These are phyloP conservation scores for Halocynthia aurantium DNA, from an alignment of 23 tunicate genomes.

Conservation along the genomic window DNA sequence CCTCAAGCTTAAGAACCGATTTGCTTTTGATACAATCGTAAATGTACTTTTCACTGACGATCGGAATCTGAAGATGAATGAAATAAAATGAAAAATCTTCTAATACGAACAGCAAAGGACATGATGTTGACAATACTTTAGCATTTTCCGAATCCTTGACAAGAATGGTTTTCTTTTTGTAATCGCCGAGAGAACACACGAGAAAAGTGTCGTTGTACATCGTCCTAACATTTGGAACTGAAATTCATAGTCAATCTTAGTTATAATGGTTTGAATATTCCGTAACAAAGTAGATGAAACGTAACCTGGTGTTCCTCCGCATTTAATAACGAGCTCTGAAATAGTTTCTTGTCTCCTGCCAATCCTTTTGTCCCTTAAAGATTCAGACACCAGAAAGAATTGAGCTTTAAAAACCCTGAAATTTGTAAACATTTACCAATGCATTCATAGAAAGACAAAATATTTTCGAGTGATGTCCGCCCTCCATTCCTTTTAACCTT, in stretches of 20 bases:
- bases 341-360: slow-evolving; percentile 21
- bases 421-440: background rate
- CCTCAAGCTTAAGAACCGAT: background rate
- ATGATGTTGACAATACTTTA: slow-evolving; percentile 1
- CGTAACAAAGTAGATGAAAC: too few relatives aligned
- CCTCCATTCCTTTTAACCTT: slow-evolving; percentile 1
- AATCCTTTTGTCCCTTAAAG: slow-evolving; percentile 4
- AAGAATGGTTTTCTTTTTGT: slow-evolving; percentile 18
- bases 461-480: background rate
- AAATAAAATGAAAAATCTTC: background rate
- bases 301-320: slow-evolving; percentile 28
- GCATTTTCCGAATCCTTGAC: slow-evolving; percentile 13
- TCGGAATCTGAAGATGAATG: slow-evolving; percentile 11
- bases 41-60: slow-evolving; percentile 8
- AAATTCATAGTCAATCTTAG: background rate
- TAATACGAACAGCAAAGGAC: background rate
- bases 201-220: slow-evolving; percentile 12
- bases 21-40: background rate
- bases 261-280: background rate
- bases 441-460: background rate
- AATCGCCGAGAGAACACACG: slow-evolving; percentile 3
- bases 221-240: slow-evolving; percentile 21
- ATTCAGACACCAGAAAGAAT: slow-evolving; percentile 17
- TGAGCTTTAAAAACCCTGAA: slow-evolving; percentile 23
- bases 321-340: slow-evolving; percentile 18